A percentile compares a stretch with the other conserved stretches of the same genome.
phyloP scores from a whole-genome alignment of 2,797 vertebrate genomes.

The Mormyrops boulengeri region DNA sequence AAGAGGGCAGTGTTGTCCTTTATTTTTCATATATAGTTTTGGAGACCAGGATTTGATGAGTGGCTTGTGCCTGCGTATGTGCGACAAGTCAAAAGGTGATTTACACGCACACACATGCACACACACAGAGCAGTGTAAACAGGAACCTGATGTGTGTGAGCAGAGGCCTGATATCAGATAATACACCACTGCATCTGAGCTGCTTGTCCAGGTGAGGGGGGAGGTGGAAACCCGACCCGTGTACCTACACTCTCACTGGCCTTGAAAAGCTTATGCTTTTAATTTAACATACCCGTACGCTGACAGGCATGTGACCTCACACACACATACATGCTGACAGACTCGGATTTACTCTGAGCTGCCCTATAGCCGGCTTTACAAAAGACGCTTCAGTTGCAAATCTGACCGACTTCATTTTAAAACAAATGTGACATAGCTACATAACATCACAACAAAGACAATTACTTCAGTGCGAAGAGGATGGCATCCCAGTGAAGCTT shows the following conservation, averaged over 20 bases:
- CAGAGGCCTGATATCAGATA: neutral
- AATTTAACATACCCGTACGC: neutral
- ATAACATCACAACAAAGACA: slow-evolving; percentile 1
- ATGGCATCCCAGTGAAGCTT: neutral
- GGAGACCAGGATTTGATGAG: slow-evolving; percentile 33
- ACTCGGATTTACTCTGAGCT: neutral
- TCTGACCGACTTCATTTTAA: neutral
- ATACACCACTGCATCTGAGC: neutral
- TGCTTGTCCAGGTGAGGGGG: neutral
- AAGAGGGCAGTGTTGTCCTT: slow-evolving; percentile 67
- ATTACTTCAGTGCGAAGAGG: neutral
- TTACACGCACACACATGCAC: neutral
- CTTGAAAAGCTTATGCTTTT: neutral
- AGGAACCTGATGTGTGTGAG: neutral
- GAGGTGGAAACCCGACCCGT: neutral
- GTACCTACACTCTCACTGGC: neutral
- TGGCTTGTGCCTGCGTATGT: slow-evolving; percentile 4
- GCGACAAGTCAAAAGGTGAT: slow-evolving; percentile 2
- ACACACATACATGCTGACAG: neutral
- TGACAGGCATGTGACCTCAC: neutral
- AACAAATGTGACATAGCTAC: neutral
- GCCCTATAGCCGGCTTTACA: neutral
- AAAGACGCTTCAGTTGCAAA: neutral
- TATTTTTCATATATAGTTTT: slow-evolving; percentile 26
- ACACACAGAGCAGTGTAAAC: neutral